Conservation (phyloP, 2,797 vertebrate genomes). For the Smutsia temminckii region DNA sequence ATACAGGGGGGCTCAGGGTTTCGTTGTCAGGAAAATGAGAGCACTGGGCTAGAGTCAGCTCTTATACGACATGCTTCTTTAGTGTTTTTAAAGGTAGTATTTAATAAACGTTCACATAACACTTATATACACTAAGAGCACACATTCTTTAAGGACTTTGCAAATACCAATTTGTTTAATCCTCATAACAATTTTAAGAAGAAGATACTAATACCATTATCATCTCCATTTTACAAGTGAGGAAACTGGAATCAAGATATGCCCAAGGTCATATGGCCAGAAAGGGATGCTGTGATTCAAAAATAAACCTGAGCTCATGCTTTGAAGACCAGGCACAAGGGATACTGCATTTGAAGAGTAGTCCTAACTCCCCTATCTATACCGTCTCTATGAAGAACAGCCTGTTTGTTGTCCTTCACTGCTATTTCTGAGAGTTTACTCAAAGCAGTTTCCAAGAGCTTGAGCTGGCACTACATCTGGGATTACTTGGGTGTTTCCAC, state of each 20-base stretch:
- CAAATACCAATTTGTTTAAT: background rate
- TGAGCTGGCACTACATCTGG: background rate
- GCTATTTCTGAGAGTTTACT: background rate
- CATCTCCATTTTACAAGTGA: slow-evolving; percentile 3
- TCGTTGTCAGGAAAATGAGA: background rate
- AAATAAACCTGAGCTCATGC: background rate
- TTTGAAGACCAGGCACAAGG: background rate
- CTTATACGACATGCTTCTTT: background rate
- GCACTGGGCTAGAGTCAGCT: background rate
- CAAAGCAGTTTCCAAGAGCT: background rate
- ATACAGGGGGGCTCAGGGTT: background rate
- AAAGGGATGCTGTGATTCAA: background rate
- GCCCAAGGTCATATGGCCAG: background rate
- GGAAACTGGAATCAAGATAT: background rate
- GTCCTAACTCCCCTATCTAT: background rate
- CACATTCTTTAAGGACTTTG: background rate
- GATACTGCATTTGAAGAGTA: background rate
- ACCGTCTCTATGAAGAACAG: background rate
- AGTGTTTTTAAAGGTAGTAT: background rate
- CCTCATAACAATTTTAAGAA: background rate
- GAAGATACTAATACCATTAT: background rate
- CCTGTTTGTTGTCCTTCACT: background rate
- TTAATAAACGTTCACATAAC: background rate
- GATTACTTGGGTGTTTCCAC: background rate
- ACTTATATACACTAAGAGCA: background rate